These are phyloP conservation scores for Diplodus puntazzo DNA, from an alignment of 2,797 vertebrate genomes.

Conservation along the genomic window DNA sequence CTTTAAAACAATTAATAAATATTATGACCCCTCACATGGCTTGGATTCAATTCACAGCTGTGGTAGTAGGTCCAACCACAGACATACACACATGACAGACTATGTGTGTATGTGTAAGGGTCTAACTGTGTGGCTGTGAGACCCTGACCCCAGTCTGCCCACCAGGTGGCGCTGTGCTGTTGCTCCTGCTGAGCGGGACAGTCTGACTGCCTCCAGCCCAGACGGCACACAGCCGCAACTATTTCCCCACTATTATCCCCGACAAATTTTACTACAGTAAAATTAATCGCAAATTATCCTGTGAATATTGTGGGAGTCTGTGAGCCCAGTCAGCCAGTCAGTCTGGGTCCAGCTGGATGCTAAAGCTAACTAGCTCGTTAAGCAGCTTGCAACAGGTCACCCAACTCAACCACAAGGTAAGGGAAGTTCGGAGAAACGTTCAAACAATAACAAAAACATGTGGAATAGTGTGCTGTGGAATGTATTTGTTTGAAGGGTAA, in stretches of 20 bases:
- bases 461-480: fast-evolving
- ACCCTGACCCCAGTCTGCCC: neutral
- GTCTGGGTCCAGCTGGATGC: fast-evolving
- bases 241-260: fast-evolving
- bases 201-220: fast-evolving
- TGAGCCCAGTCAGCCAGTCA: no score
- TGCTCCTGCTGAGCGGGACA: neutral
- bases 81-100: no score
- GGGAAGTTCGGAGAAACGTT: no score
- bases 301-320: fast-evolving
- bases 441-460: no score
- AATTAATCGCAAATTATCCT: no score
- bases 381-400: neutral
- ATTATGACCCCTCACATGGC: no score
- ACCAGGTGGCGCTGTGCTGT: slow-evolving; percentile 29
- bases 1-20: no score
- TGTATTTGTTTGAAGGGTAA: fast-evolving
- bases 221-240: fast-evolving
- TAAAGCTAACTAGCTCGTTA: slow-evolving; percentile 5
- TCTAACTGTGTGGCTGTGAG: no score
- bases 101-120: no score
- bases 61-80: no score
- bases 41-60: no score
- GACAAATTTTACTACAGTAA: neutral
- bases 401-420: no score